phyloP scores from a whole-genome alignment of 1,140 invertebrate genomes.

The Cyclargus thomasi region DNA sequence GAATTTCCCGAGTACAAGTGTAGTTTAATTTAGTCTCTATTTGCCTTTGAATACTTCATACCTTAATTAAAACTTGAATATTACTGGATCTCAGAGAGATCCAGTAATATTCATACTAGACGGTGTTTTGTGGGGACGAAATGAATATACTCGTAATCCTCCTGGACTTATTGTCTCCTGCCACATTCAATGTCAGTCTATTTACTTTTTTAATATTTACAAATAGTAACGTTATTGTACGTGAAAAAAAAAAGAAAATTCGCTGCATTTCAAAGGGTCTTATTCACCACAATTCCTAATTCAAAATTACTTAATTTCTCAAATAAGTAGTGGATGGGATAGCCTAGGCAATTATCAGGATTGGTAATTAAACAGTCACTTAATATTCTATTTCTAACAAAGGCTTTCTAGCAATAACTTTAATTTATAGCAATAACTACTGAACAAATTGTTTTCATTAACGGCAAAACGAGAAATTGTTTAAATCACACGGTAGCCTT shows the following conservation, averaged over 20 bases:
- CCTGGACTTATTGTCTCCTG: background rate
- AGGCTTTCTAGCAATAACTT: background rate
- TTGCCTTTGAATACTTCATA: background rate
- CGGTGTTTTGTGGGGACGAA: background rate
- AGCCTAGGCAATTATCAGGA: no score
- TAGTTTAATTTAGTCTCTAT: background rate
- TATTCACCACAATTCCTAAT: no score
- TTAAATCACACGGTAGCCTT: background rate
- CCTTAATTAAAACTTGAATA: constrained; percentile 3
- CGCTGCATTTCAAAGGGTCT: no score
- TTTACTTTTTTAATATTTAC: background rate
- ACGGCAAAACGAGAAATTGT: background rate
- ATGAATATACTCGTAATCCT: background rate
- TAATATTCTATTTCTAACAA: no score
- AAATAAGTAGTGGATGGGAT: no score
- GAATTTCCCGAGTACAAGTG: background rate
- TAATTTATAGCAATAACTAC: no score
- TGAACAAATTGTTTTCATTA: no score
- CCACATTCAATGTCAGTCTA: background rate
- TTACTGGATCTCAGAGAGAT: no score
- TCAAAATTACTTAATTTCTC: no score
- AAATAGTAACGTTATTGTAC: background rate
- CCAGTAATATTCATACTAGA: background rate
- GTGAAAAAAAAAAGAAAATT: no score
- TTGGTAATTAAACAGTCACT: no score